A percentile compares a stretch with the other conserved stretches of the same genome.
These are phyloP conservation scores for Erethizon dorsatum DNA, from an alignment of 2,797 vertebrate species.

Conservation along the genomic window DNA sequence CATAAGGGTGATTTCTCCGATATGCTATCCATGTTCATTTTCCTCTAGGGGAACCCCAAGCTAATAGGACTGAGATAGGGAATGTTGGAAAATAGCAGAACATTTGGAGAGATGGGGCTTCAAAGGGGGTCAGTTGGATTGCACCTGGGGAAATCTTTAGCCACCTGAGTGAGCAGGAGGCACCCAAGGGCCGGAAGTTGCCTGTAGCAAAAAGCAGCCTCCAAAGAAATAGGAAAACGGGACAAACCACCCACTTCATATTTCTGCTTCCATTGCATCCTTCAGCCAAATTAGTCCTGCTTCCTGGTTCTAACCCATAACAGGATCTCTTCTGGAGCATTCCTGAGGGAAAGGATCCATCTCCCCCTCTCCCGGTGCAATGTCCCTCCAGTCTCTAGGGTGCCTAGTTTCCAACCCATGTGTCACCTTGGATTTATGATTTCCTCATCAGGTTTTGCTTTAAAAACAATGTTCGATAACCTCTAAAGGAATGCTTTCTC, in stretches of 20 bases:
- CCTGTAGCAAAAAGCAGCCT: not conserved
- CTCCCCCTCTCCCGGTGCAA: fast-evolving
- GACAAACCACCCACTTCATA: not conserved
- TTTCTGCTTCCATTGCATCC: not conserved
- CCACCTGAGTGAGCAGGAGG: not conserved
- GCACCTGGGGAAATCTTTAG: not conserved
- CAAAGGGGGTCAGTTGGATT: not conserved
- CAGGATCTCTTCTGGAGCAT: not conserved
- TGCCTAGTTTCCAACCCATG: not conserved
- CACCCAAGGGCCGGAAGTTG: not conserved
- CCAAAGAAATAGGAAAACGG: not conserved
- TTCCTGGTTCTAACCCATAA: not conserved
- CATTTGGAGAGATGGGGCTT: too few relatives aligned
- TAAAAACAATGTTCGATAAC: conserved; percentile 29
- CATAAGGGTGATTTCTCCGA: not conserved
- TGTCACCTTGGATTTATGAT: conserved; percentile 31
- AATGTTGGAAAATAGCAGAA: not conserved
- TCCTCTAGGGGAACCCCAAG: not conserved
- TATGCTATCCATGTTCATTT: not conserved
- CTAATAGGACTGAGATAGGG: not conserved
- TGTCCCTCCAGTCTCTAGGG: not conserved
- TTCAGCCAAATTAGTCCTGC: not conserved
- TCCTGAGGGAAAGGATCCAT: not conserved
- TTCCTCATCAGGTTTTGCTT: conserved; percentile 5
- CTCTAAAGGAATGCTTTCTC: conserved; percentile 54